Base-by-base conservation (phyloP, 2,888 invertebrate genomes). In the Cephus spinipes region DNA sequence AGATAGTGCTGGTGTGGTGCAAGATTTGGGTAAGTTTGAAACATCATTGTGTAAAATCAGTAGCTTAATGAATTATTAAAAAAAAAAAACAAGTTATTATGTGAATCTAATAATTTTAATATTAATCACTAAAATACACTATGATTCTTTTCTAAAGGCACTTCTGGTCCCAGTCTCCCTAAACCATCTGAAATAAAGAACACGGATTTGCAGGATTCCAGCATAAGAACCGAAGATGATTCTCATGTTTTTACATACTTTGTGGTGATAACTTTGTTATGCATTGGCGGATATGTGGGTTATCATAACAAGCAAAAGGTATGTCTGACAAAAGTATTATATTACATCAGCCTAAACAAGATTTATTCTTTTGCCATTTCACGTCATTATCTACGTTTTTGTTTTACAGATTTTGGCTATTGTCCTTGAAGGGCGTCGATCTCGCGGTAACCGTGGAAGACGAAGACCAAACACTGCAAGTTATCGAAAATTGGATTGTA, bases 241-340 rank as follows among this genome's bases (percentile, higher is more conserved):
- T 94, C 95, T 0, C 94, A 95, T 86, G 95, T 95, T 90, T 94
- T 96, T 90, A 93, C 94, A 1, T 96, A 95, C 88, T 95, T 96
- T 88, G 92, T 94, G 83, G 92, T 94, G 15, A 91, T 94, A 81
- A 93, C 94, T 83, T 92, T 94, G 32, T 86, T 95, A 23, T 93
- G 93, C 83, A 93, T 95, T 71, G 88, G 94, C 73, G 93, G 93
- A 73, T 96, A 95, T 86, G 92, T 95, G 23, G 92, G 93, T 74
- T 94, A 93, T 88, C 93, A 93, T 82, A 95, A 95, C 87, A 95
- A 95, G 87, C 94, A 95, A 86, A 95, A 94, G 92, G 93, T 94
- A 88, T 83, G 80, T 81, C 35, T 36, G 33, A 74, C 31, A 30
- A 40, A 35, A 40, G 23, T 55, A 32, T 32, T 15, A 76, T 77